Evolutionary conservation across 2,888 invertebrate species (phyloP).

Genomic region (Eutolmus rufibarbis): DNA sequence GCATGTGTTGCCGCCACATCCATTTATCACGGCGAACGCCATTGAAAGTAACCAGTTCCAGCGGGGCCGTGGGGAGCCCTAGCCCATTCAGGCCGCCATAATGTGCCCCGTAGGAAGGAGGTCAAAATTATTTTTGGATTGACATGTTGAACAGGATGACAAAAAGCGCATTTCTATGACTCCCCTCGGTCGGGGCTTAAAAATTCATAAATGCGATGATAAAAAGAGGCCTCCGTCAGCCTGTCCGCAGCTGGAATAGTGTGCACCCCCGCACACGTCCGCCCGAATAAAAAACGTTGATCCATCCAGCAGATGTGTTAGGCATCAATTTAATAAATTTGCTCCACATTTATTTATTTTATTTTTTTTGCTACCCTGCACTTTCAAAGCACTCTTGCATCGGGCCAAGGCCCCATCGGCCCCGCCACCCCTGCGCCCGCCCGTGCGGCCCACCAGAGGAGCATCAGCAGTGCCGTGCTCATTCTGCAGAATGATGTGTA

Average conservation of each 20-base stretch:
- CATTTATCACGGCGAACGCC: slow-evolving; percentile 16
- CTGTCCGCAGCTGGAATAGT: slow-evolving; percentile 1
- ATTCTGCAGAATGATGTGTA: slow-evolving; percentile 5
- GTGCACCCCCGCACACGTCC: background rate
- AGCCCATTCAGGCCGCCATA: background rate
- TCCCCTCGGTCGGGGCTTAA: background rate
- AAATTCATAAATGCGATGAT: background rate
- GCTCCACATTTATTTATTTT: slow-evolving; percentile 18
- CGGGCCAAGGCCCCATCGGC: background rate
- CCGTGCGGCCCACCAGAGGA: background rate
- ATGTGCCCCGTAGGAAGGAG: background rate
- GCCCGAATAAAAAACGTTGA: background rate
- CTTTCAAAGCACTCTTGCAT: slow-evolving; percentile 10
- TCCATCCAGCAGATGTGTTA: slow-evolving; percentile 38
- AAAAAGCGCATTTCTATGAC: slow-evolving; percentile 1
- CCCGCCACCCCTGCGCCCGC: background rate
- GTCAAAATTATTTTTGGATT: slow-evolving; percentile 31
- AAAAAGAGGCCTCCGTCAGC: background rate
- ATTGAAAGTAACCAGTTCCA: slow-evolving; percentile 19
- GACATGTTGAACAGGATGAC: slow-evolving; percentile 11
- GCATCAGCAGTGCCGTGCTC: background rate
- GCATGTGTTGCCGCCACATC: slow-evolving; percentile 1
- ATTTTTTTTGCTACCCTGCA: background rate
- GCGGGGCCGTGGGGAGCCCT: background rate
- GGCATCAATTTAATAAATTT: slow-evolving; percentile 40